Percentiles rank a stretch among this genome's conserved stretches.
These are phyloP conservation scores for Pseudococcus viburni DNA, from an alignment of 2,888 invertebrate species.

Conservation along the genomic window DNA sequence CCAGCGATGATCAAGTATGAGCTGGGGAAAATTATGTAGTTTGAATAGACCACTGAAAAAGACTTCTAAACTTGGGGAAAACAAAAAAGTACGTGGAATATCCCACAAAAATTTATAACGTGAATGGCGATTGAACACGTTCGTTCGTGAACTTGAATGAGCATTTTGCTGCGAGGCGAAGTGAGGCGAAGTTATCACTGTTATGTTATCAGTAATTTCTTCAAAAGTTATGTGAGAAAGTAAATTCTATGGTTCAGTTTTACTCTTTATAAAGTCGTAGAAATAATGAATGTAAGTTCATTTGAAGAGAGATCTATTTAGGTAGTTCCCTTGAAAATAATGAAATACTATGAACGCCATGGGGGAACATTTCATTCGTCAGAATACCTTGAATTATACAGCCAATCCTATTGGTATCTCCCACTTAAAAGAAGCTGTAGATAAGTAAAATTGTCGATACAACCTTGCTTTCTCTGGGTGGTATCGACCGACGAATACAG, in stretches of 20 bases:
- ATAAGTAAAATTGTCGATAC: not conserved
- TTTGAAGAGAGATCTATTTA: not conserved
- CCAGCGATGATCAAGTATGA: no score
- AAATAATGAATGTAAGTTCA: conserved; percentile 9
- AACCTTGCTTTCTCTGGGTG: conserved; percentile 33
- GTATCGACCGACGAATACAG: not conserved
- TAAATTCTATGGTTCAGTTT: not conserved
- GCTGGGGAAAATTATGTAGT: no score
- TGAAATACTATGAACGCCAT: not conserved
- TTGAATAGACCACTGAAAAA: no score
- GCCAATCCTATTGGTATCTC: not conserved
- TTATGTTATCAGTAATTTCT: not conserved
- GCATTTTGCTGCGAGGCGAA: not conserved
- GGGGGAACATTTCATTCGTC: not conserved
- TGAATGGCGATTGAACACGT: not conserved
- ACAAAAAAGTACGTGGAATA: no score
- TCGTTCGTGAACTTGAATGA: conserved; percentile 20
- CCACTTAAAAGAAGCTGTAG: conserved; percentile 1
- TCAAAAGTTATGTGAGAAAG: not conserved
- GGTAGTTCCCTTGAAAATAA: not conserved
- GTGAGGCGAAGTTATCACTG: not conserved
- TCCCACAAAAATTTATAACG: no score
- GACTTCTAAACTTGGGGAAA: no score
- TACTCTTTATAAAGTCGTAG: not conserved
- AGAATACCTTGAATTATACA: not conserved